Evolutionary conservation across 2,113 vertebrate genomes (phyloP).

Genomic region (Phasianus colchicus): DNA sequence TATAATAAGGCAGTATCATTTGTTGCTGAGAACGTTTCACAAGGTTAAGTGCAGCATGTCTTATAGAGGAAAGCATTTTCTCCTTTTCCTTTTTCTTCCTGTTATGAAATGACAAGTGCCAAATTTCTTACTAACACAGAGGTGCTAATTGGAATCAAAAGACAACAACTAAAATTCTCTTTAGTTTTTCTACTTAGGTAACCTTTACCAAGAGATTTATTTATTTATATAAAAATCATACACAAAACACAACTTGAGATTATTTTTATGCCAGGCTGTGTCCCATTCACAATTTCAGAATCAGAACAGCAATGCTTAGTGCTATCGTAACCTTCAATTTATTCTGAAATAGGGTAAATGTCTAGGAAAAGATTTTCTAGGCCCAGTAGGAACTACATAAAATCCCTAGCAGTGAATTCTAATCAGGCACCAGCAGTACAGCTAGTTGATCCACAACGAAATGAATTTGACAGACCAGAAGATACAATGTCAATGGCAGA

Average conservation of each 20-base stretch:
- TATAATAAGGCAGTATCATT: not conserved
- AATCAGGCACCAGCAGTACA: slow-evolving; percentile 37
- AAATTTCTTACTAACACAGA: not conserved
- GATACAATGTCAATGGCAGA: slow-evolving; percentile 32
- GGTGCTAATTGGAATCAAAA: not conserved
- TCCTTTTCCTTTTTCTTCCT: not conserved
- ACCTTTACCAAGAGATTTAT: not conserved
- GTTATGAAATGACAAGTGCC: not conserved
- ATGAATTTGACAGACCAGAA: slow-evolving; percentile 33
- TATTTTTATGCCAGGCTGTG: not conserved
- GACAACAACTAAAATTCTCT: not conserved
- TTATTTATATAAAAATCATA: not conserved
- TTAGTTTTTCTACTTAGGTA: not conserved
- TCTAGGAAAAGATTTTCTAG: slow-evolving; percentile 14
- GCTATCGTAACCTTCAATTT: not conserved
- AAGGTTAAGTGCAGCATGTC: not conserved
- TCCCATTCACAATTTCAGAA: not conserved
- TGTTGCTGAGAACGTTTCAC: not conserved
- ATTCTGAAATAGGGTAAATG: not conserved
- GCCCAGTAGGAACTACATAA: slow-evolving; percentile 20
- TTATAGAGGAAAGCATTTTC: not conserved
- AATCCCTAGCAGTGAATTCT: slow-evolving; percentile 42
- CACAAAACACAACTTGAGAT: not conserved
- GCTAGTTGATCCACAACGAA: slow-evolving; percentile 1
- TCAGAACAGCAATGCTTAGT: not conserved